Conservation (phyloP, 2,888 invertebrate species). For the Amblyjoppa fuscipennis region DNA sequence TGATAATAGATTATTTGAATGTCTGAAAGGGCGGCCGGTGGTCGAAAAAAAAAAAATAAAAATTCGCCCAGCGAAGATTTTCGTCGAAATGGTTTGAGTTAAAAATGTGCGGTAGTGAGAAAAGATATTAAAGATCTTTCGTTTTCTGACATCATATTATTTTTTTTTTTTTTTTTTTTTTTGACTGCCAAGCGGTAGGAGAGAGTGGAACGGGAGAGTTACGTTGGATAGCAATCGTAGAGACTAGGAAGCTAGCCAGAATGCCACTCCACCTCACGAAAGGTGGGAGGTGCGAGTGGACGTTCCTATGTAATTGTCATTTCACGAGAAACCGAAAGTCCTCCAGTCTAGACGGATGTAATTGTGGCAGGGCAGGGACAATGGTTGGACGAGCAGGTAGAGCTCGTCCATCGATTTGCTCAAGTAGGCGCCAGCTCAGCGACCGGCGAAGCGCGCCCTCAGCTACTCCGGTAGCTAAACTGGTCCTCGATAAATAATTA, state of each 20-base stretch:
- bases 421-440: slow-evolving; percentile 1
- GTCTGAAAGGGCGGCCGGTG: background rate
- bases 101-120: background rate
- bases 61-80: background rate
- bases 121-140: background rate
- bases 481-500: slow-evolving; percentile 31
- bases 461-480: slow-evolving; percentile 14
- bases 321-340: slow-evolving; percentile 73
- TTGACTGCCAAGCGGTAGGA: background rate
- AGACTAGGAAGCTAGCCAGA: background rate
- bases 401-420: slow-evolving; percentile 37
- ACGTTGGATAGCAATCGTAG: background rate
- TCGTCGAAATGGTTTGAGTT: background rate
- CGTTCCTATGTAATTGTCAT: slow-evolving; percentile 78
- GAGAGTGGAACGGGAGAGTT: background rate
- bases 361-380: slow-evolving; percentile 74
- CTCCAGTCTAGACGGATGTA: slow-evolving; percentile 79
- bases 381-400: slow-evolving; percentile 50
- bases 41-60: background rate
- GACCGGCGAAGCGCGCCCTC: background rate
- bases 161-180: background rate
- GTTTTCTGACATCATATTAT: background rate
- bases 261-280: background rate
- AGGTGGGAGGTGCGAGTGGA: slow-evolving; percentile 52
- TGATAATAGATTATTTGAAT: slow-evolving; percentile 15